Evolutionary conservation across 1,140 invertebrate genomes (phyloP).

Genomic region (Whitmania pigra): DNA sequence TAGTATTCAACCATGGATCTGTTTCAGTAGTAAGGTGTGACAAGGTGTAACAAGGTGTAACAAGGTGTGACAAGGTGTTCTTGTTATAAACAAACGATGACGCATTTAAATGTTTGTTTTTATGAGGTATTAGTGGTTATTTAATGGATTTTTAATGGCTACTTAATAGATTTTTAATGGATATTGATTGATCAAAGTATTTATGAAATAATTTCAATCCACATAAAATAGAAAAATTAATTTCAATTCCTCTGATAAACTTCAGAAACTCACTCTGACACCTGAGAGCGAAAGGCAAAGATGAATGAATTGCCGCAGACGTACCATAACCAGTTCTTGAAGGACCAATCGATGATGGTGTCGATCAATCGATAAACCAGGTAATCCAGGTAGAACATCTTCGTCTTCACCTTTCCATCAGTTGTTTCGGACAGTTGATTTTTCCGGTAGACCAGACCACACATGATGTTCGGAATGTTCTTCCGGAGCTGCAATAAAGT

Average conservation of each 20-base stretch:
- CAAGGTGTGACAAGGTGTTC: too few species aligned
- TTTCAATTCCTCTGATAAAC: too few species aligned
- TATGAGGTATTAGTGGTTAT: too few species aligned
- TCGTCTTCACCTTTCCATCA: background rate
- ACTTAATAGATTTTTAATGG: background rate
- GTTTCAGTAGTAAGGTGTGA: background rate
- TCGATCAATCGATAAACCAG: background rate
- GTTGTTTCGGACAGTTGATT: background rate
- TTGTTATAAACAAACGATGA: too few species aligned
- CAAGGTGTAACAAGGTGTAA: too few species aligned
- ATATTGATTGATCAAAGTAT: background rate
- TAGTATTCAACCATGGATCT: background rate
- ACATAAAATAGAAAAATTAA: background rate
- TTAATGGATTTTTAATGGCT: background rate
- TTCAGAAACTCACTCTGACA: background rate
- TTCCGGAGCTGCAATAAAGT: background rate
- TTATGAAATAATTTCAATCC: too few species aligned
- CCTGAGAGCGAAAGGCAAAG: background rate
- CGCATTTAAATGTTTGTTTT: too few species aligned
- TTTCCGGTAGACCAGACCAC: background rate
- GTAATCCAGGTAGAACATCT: background rate
- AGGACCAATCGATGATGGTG: background rate
- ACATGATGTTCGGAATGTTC: background rate
- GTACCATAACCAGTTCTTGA: background rate
- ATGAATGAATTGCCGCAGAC: constrained; percentile 1